Evolutionary conservation across 2,113 vertebrate species (phyloP).

Genomic region (Phalacrocorax pelagicus): DNA sequence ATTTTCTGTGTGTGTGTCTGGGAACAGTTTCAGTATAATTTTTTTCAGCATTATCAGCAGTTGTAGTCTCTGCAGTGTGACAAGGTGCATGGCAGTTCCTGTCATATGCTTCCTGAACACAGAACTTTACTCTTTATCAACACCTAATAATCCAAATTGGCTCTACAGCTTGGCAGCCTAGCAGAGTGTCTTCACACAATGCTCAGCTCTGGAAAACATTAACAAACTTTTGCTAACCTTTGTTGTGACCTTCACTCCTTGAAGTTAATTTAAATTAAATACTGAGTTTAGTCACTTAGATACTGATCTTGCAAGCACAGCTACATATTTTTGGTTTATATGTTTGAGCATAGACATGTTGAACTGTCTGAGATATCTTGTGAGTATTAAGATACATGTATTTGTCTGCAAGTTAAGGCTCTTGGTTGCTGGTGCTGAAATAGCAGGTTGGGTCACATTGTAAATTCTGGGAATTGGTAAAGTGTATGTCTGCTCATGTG

Average conservation of each 20-base stretch:
- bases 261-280: conserved; percentile 5
- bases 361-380: neutral
- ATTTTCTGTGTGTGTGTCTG: neutral
- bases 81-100: conserved; percentile 10
- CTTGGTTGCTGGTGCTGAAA: neutral
- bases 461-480: neutral
- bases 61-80: neutral
- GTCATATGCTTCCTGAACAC: neutral
- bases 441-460: neutral
- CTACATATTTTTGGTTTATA: neutral
- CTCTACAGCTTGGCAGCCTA: neutral
- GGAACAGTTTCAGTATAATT: neutral
- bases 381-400: neutral
- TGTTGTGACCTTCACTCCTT: neutral
- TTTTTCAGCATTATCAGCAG: neutral
- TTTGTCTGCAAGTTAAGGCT: neutral
- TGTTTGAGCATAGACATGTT: neutral
- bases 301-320: neutral
- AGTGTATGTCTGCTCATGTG: neutral
- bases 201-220: neutral
- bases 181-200: neutral
- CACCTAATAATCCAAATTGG: conserved; percentile 24
- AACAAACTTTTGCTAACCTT: neutral
- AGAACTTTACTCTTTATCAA: neutral
- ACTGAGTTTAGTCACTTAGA: neutral